These are phyloP conservation scores for Sylvilagus floridanus DNA, from an alignment of 2,797 vertebrate species.

Conservation along the genomic window DNA sequence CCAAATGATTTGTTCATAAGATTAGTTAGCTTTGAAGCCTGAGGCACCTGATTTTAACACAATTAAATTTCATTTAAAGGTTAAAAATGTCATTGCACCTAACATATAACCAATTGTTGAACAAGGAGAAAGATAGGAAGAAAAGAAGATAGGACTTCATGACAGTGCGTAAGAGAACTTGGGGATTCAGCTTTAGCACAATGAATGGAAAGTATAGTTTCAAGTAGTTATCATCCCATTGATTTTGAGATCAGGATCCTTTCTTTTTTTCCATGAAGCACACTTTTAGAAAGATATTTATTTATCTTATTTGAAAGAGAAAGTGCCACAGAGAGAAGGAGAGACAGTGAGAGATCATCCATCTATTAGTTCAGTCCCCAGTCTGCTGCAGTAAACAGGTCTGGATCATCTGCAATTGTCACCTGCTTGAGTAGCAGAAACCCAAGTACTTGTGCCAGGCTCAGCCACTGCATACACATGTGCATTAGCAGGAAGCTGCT, in stretches of 20 bases:
- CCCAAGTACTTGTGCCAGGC: too few species aligned
- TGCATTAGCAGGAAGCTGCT: too few species aligned
- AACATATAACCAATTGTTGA: not conserved
- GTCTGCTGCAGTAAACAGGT: too few species aligned
- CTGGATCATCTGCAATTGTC: too few species aligned
- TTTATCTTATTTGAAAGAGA: too few species aligned
- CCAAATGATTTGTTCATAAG: conserved; percentile 2
- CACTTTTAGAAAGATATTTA: too few species aligned
- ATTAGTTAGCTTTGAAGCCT: conserved; percentile 8
- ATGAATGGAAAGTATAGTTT: not conserved
- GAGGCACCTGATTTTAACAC: not conserved
- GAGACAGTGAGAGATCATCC: too few species aligned
- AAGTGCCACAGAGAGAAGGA: too few species aligned
- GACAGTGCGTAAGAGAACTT: not conserved
- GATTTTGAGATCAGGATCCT: not conserved
- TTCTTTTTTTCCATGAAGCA: not conserved
- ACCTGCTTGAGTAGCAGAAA: too few species aligned
- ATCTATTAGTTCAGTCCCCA: too few species aligned
- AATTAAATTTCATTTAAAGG: conserved; percentile 2
- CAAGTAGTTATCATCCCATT: not conserved
- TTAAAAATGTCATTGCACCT: not conserved
- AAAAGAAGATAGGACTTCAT: not conserved
- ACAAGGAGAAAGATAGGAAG: not conserved
- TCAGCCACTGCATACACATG: too few species aligned
- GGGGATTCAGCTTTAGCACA: not conserved